These are phyloP conservation scores for Anomalospiza imberbis DNA, from an alignment of 2,797 vertebrate genomes.

Conservation along the genomic window DNA sequence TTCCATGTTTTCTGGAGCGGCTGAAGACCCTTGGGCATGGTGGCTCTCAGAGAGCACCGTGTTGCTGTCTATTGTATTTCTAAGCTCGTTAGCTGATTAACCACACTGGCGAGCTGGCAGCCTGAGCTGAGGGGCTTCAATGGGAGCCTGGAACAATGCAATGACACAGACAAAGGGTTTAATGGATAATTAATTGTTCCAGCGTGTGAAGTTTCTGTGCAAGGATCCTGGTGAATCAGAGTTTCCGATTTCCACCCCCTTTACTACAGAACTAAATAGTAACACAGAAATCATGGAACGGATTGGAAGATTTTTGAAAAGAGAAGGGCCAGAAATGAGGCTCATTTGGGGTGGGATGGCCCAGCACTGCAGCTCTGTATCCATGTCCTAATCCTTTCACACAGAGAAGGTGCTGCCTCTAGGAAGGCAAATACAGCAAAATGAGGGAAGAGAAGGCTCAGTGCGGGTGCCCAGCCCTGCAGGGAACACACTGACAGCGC, in stretches of 20 bases:
- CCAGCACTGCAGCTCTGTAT: neutral
- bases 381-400: neutral
- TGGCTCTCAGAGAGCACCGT: rapidly evolving
- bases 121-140: constrained; percentile 12
- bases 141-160: constrained; percentile 50
- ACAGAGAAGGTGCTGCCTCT: neutral
- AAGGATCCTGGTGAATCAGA: constrained; percentile 59
- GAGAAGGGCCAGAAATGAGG: neutral
- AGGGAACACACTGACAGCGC: rapidly evolving
- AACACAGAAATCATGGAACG: constrained; percentile 18
- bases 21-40: neutral
- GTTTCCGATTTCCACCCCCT: constrained; percentile 48
- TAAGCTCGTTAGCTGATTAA: constrained; percentile 47
- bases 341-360: neutral
- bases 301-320: neutral
- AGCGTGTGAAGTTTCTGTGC: constrained; percentile 48
- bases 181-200: constrained; percentile 68
- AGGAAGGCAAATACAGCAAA: neutral
- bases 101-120: neutral
- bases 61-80: constrained; percentile 1
- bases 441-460: neutral
- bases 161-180: constrained; percentile 59
- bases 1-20: neutral
- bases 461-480: neutral
- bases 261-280: neutral